Percentiles rank a stretch among this genome's conserved stretches.
phyloP scores from a whole-genome alignment of 2,797 vertebrate species.

The Numenius phaeopus region DNA sequence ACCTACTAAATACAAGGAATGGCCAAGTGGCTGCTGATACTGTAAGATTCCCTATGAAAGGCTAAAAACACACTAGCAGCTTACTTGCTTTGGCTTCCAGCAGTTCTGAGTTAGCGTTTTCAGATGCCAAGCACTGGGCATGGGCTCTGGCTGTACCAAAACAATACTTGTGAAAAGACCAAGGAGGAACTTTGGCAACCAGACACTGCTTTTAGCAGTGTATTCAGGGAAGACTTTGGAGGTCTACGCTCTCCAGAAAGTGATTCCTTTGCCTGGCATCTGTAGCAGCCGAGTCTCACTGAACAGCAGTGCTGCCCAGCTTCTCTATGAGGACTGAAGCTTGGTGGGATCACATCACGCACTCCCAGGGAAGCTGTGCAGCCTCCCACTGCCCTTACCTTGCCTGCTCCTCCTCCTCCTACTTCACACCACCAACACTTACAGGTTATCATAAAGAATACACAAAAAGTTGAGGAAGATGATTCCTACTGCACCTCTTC shows the following conservation, averaged over 20 bases:
- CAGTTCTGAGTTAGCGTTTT: neutral
- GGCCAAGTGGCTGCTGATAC: neutral
- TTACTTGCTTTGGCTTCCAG: neutral
- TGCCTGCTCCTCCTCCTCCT: neutral
- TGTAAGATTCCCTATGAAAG: neutral
- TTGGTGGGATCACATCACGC: accelerated
- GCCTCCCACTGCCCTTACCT: neutral
- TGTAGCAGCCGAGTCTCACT: accelerated
- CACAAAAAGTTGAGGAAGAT: neutral
- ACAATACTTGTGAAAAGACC: neutral
- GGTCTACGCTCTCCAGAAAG: neutral
- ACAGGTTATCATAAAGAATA: neutral
- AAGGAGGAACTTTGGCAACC: neutral
- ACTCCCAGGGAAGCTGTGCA: neutral
- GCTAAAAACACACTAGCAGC: neutral
- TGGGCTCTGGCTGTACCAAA: neutral
- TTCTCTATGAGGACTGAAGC: neutral
- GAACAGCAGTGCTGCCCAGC: neutral
- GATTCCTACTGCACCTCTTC: neutral
- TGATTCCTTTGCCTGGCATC: neutral
- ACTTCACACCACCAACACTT: neutral
- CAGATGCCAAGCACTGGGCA: neutral
- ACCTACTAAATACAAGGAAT: neutral
- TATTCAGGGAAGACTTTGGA: neutral
- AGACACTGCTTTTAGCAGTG: neutral